These are phyloP conservation scores for Sturmia bella DNA, from an alignment of 2,888 invertebrate species.

Conservation along the genomic window DNA sequence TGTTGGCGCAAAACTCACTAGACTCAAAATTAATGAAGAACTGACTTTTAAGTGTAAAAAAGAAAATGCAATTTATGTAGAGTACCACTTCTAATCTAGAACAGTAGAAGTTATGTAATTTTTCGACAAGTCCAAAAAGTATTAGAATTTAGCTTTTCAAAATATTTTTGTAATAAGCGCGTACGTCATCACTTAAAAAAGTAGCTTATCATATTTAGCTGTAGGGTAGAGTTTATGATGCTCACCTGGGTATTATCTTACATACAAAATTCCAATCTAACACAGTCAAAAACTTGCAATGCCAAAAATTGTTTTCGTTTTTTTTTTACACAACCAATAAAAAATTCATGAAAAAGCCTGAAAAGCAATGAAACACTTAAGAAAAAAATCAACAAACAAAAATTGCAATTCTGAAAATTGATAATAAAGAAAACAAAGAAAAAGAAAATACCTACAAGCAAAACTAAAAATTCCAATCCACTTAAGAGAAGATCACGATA, in stretches of 20 bases:
- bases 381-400: conserved; percentile 26
- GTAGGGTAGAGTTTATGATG: no score
- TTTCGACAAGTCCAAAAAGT: no score
- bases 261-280: conserved; percentile 10
- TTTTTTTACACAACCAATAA: neutral
- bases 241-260: neutral
- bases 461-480: conserved; percentile 40
- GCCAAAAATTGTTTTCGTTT: conserved; percentile 22
- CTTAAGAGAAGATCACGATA: conserved; percentile 43
- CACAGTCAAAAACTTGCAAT: conserved; percentile 52
- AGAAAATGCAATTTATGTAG: no score
- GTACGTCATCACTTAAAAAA: no score
- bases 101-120: no score
- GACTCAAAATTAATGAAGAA: no score
- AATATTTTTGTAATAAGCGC: no score
- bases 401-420: conserved; percentile 78
- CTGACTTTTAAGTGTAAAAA: no score
- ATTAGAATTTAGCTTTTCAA: no score
- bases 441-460: neutral
- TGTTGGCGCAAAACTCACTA: no score
- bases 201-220: no score
- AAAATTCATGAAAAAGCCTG: conserved; percentile 2
- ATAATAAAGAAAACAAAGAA: conserved; percentile 73
- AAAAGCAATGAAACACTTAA: conserved; percentile 17
- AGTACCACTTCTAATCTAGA: no score